Base-by-base conservation (phyloP, 2,888 invertebrate genomes). In the Eucriotettix oculatus region DNA sequence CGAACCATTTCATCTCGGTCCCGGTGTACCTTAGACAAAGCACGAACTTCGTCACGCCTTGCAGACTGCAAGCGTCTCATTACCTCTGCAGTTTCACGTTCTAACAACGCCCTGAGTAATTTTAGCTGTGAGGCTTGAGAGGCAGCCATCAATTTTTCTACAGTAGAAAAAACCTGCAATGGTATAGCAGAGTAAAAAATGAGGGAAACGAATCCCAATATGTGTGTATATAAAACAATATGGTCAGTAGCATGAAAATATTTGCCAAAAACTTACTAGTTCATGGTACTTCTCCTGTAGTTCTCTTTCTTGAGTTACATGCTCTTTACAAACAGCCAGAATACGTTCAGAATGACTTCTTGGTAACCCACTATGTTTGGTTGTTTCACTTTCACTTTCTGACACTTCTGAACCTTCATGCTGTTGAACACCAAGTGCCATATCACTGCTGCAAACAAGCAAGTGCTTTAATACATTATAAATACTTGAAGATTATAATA, bases 231-330 rank as follows among this genome's bases (percentile, higher is more conserved):
- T 29, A 29, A 48, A 48, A 48, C 5, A 48, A 48, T n/a, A 48
- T 48, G 48, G 12, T 5, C n/a, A n/a, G 9, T 12, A 9, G 48
- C 12, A 9, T 14, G 48, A 48, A 48, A 48, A 29, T 29, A 29
- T 29, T 29, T 29, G 29, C 2, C 29, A 2, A n/a, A 48, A 14
- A 48, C 48, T 48, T 63, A 78, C 74, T 56, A 81, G 78, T 68
- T 91, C 90, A 72, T 90, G 88, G 73, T 90, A 92, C 69, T 90
- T 87, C 70, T 90, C 85, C 57, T 87, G 82, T 63, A 94, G 72
- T 64, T 90, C 88, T 55, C 82, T 79, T 71, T 89, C 88, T 61
- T 83, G 83, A 42, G 79, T 74, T 44, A 85, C 80, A 63, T 87
- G 86, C 64, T 87, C 86, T 60, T 80, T 79, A 66, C 80, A 80